Conservation (phyloP, 2,113 vertebrate genomes). For the Mesocricetus auratus region DNA sequence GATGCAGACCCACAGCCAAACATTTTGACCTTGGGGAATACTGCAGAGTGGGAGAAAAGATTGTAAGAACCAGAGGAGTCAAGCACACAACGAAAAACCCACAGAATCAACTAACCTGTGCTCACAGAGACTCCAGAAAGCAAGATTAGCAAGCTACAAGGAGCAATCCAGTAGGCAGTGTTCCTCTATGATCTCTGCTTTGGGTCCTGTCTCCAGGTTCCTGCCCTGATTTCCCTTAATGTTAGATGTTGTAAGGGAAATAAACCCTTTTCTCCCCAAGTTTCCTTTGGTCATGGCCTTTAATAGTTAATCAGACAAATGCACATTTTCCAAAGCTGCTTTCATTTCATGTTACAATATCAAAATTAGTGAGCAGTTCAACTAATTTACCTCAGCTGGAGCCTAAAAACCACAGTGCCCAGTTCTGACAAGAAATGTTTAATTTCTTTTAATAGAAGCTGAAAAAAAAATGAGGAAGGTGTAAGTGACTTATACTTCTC, state of each 20-base stretch:
- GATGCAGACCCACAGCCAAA: too few species aligned
- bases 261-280: too few species aligned
- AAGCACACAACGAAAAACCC: too few species aligned
- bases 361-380: slow-evolving; percentile 70
- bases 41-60: too few species aligned
- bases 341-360: slow-evolving; percentile 55
- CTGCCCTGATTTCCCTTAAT: background rate
- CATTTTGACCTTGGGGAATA: too few species aligned
- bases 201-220: background rate
- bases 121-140: background rate
- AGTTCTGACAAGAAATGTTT: slow-evolving; percentile 39
- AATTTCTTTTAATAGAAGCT: slow-evolving; percentile 53
- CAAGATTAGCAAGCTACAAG: background rate
- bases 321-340: slow-evolving; percentile 48
- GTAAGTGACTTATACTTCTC: slow-evolving; percentile 57
- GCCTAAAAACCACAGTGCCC: slow-evolving; percentile 44
- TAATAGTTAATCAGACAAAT: slow-evolving; percentile 71
- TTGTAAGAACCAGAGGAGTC: too few species aligned
- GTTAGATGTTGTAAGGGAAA: background rate
- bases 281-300: background rate
- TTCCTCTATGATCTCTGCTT: background rate
- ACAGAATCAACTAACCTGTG: too few species aligned
- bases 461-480: slow-evolving; percentile 62
- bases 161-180: background rate
- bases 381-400: slow-evolving; percentile 60